Evolutionary conservation across 2,888 invertebrate genomes (phyloP).

Genomic region (Dysmachus trigonus): DNA sequence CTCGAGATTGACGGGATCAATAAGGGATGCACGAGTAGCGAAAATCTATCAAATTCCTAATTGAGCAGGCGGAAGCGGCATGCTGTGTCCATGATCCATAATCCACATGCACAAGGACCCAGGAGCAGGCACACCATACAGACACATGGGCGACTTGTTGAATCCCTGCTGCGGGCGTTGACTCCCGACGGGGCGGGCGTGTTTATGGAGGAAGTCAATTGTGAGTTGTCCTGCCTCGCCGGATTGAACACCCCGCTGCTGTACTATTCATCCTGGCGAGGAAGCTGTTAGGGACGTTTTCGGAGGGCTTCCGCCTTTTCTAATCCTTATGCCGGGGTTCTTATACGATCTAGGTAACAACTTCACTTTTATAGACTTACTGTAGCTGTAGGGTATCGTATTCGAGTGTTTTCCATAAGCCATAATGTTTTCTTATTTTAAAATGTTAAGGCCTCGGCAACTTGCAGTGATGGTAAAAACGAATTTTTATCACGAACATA

Average conservation of each 20-base stretch:
- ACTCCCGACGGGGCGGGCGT: background rate
- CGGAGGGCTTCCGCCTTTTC: background rate
- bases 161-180: background rate
- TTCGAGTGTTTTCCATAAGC: background rate
- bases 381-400: background rate
- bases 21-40: background rate
- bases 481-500: too few relatives aligned
- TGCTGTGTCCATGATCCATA: background rate
- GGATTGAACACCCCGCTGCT: background rate
- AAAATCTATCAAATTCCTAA: background rate
- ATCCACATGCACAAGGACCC: background rate
- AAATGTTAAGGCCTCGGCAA: background rate
- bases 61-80: background rate
- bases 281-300: background rate
- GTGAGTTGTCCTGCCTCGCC: background rate
- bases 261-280: background rate
- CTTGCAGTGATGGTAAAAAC: too few relatives aligned
- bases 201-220: background rate
- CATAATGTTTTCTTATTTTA: background rate
- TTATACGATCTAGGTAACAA: background rate
- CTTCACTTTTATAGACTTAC: background rate
- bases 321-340: background rate
- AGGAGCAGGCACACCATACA: background rate
- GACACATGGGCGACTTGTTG: background rate
- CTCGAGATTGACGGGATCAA: background rate